phyloP scores from a whole-genome alignment of 2,888 invertebrate species.

The Oligia fasciuncula region DNA sequence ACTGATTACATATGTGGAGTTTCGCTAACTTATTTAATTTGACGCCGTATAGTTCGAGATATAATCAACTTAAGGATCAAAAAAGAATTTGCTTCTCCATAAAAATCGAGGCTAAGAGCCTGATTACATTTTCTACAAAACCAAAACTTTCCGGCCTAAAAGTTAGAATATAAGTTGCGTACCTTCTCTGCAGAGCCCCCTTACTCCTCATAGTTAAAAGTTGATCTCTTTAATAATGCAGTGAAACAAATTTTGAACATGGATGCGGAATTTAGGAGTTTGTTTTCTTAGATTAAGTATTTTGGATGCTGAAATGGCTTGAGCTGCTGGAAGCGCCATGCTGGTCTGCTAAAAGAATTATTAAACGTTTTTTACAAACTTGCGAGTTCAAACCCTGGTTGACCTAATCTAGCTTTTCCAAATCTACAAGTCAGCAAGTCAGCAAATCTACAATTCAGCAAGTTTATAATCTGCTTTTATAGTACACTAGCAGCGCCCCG shows the following conservation, averaged over 20 bases:
- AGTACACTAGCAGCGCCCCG: no score
- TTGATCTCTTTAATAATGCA: slow-evolving; percentile 47
- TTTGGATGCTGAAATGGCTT: background rate
- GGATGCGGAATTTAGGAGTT: slow-evolving; percentile 44
- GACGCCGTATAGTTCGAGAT: background rate
- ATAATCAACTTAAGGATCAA: background rate
- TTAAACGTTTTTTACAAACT: background rate
- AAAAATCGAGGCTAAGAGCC: background rate
- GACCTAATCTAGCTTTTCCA: no score
- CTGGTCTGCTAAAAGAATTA: background rate
- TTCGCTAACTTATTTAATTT: no score
- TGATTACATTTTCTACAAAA: slow-evolving; percentile 9
- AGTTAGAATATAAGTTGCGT: slow-evolving; percentile 19
- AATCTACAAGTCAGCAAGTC: no score
- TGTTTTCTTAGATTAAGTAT: slow-evolving; percentile 49
- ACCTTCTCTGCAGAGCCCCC: slow-evolving; percentile 9
- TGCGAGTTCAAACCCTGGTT: no score
- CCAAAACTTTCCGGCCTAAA: slow-evolving; percentile 25
- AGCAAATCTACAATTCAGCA: no score
- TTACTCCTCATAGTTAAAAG: slow-evolving; percentile 37
- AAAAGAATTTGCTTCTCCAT: background rate
- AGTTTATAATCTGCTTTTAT: no score
- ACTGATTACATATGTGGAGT: no score
- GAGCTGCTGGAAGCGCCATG: slow-evolving; percentile 10
- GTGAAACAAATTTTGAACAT: slow-evolving; percentile 56